These are phyloP conservation scores for Danaus plexippus DNA, from an alignment of 1,140 invertebrate genomes.

Conservation along the genomic window DNA sequence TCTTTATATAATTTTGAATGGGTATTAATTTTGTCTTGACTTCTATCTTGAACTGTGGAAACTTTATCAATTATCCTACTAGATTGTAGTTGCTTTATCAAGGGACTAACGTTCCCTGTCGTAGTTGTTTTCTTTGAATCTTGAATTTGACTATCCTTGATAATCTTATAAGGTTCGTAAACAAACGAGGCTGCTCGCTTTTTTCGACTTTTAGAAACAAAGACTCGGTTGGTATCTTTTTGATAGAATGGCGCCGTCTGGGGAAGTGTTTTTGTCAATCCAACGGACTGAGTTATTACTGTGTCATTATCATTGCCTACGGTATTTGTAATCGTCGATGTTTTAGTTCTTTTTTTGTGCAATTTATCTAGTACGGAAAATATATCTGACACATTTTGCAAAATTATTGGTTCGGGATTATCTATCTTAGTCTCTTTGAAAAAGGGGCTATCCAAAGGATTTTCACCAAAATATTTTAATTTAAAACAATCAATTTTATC, in stretches of 20 bases:
- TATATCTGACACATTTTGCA: conserved; percentile 25
- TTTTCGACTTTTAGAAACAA: conserved; percentile 21
- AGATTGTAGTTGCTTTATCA: conserved; percentile 60
- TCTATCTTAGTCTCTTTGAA: conserved; percentile 75
- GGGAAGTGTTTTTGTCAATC: too few species aligned
- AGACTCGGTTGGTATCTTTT: background rate
- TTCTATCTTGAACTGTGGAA: conserved; percentile 36
- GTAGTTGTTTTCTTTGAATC: conserved; percentile 61
- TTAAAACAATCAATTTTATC: conserved; percentile 83
- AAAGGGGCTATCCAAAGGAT: conserved; percentile 82
- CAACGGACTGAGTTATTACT: too few species aligned
- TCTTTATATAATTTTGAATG: conserved; percentile 47
- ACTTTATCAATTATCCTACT: conserved; percentile 53
- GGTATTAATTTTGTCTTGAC: conserved; percentile 39
- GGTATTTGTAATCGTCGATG: conserved; percentile 7
- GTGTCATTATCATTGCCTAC: too few species aligned
- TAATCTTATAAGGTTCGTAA: conserved; percentile 68
- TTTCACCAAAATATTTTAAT: conserved; percentile 79
- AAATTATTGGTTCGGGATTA: conserved; percentile 47
- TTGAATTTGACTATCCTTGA: conserved; percentile 49
- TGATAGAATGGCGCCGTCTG: too few species aligned
- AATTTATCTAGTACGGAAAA: conserved; percentile 29
- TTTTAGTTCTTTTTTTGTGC: conserved; percentile 18
- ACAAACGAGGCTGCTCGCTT: conserved; percentile 57
- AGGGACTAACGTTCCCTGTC: conserved; percentile 54